A percentile compares a stretch with the other conserved stretches of the same genome.
These are phyloP conservation scores for Drosophila kikkawai DNA, from an alignment of 1,140 invertebrate species.

Conservation along the genomic window DNA sequence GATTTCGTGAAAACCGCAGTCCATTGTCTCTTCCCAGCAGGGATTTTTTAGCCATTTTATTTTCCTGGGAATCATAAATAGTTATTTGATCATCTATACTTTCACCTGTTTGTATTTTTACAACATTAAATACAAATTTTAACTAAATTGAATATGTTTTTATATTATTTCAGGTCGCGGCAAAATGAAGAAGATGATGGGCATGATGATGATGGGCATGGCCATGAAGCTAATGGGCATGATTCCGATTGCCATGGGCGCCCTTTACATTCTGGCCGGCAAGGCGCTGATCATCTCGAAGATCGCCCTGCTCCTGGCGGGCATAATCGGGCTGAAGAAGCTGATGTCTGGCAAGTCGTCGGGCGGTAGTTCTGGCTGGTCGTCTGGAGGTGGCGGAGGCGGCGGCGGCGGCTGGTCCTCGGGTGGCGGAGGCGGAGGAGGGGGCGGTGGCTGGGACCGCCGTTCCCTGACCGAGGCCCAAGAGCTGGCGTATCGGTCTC, in stretches of 20 bases:
- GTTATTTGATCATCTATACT: not conserved
- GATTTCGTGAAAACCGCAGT: not conserved
- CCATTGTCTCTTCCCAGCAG: slow-evolving; percentile 5
- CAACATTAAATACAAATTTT: not conserved
- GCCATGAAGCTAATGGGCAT: slow-evolving; percentile 91
- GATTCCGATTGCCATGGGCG: slow-evolving; percentile 90
- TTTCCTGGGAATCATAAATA: not conserved
- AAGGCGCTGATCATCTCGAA: slow-evolving; percentile 92
- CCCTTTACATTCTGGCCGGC: slow-evolving; percentile 90
- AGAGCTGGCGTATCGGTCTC: slow-evolving; percentile 89
- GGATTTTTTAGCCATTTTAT: not conserved
- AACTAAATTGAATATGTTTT: not conserved
- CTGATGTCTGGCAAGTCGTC: slow-evolving; percentile 88
- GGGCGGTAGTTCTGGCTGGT: slow-evolving; percentile 86
- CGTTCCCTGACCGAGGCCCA: slow-evolving; percentile 86
- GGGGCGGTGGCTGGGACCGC: slow-evolving; percentile 85
- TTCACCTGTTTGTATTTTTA: not conserved
- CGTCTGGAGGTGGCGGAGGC: slow-evolving; percentile 86
- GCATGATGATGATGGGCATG: slow-evolving; percentile 92
- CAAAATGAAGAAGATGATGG: slow-evolving; percentile 94
- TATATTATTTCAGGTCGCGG: slow-evolving; percentile 87
- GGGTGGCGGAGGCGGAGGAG: slow-evolving; percentile 85
- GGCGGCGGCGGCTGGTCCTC: slow-evolving; percentile 88
- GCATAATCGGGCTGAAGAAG: slow-evolving; percentile 93
- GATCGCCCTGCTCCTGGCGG: slow-evolving; percentile 90